phyloP scores from a whole-genome alignment of 30 jellyfish, hydroid and myxozoan species.

The Aurelia sp. region DNA sequence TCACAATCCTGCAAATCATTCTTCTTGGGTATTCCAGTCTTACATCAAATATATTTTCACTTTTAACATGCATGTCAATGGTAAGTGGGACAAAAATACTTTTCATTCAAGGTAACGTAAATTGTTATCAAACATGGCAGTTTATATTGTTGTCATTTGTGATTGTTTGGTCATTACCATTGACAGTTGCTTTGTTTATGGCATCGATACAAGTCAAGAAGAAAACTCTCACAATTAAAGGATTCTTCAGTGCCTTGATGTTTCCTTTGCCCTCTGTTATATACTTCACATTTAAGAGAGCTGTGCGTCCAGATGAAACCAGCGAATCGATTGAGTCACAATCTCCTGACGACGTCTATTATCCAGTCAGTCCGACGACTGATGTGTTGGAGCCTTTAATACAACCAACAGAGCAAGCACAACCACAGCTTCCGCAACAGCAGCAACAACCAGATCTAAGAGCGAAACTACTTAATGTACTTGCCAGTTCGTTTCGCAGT shows the following conservation, averaged over 20 bases:
- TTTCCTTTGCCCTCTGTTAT: slow-evolving; percentile 18
- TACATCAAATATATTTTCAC: slow-evolving; percentile 8
- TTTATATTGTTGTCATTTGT: neutral
- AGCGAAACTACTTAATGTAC: too few relatives aligned
- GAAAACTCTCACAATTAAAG: neutral
- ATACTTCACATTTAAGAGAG: neutral
- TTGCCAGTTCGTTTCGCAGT: too few relatives aligned
- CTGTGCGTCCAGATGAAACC: too few relatives aligned
- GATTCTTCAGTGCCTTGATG: slow-evolving; percentile 8
- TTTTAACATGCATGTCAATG: slow-evolving; percentile 23
- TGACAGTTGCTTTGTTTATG: neutral
- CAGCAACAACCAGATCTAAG: too few relatives aligned
- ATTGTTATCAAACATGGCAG: slow-evolving; percentile 31
- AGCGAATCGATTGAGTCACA: too few relatives aligned
- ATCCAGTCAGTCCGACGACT: too few relatives aligned
- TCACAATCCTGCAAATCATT: neutral
- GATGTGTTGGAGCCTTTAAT: too few relatives aligned
- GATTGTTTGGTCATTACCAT: neutral
- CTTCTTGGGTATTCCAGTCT: slow-evolving; percentile 18
- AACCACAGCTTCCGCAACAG: too few relatives aligned
- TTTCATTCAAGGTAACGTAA: neutral
- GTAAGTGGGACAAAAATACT: slow-evolving; percentile 6
- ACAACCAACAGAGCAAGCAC: too few relatives aligned
- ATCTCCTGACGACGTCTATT: too few relatives aligned
- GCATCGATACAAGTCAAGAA: neutral